A percentile compares a stretch with the other conserved stretches of the same genome.
These are phyloP conservation scores for Phyllostomus hastatus DNA, from an alignment of 2,113 vertebrate genomes.

Conservation along the genomic window DNA sequence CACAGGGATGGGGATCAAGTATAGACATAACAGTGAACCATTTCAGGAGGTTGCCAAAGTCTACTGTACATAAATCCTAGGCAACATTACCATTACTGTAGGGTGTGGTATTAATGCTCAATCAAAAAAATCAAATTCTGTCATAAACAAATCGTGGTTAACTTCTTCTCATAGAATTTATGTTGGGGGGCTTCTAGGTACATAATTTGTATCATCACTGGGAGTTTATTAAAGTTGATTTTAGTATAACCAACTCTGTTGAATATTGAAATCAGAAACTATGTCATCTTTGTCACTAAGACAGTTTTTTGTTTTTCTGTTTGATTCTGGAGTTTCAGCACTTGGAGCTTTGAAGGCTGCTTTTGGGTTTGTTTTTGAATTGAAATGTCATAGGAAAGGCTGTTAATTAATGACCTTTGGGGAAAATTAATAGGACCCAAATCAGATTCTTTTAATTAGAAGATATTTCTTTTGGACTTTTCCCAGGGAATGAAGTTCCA, in stretches of 20 bases:
- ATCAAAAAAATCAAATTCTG: not conserved
- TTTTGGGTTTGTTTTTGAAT: constrained; percentile 44
- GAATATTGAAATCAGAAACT: constrained; percentile 5
- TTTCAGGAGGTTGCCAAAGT: constrained; percentile 28
- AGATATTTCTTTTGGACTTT: constrained; percentile 11
- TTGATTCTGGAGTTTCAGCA: constrained; percentile 23
- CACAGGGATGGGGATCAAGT: not conserved
- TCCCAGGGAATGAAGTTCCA: not conserved
- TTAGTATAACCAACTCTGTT: not conserved
- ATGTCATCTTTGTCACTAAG: not conserved
- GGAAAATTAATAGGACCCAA: constrained; percentile 8
- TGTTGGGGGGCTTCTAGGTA: not conserved
- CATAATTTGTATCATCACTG: not conserved
- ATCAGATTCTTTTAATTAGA: constrained; percentile 30
- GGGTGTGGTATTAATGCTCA: not conserved
- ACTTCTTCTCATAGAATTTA: not conserved
- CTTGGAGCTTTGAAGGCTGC: constrained; percentile 7
- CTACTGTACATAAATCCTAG: not conserved
- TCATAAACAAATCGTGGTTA: not conserved
- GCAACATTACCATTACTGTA: not conserved
- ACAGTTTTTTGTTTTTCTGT: not conserved
- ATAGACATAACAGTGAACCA: constrained; percentile 34
- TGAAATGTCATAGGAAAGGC: not conserved
- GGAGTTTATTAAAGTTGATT: constrained; percentile 7
- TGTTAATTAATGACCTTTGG: not conserved